A percentile compares a stretch with the other conserved stretches of the same genome.
Evolutionary conservation across 2,113 vertebrate species (phyloP).

Genomic region (Ciconia maguari): DNA sequence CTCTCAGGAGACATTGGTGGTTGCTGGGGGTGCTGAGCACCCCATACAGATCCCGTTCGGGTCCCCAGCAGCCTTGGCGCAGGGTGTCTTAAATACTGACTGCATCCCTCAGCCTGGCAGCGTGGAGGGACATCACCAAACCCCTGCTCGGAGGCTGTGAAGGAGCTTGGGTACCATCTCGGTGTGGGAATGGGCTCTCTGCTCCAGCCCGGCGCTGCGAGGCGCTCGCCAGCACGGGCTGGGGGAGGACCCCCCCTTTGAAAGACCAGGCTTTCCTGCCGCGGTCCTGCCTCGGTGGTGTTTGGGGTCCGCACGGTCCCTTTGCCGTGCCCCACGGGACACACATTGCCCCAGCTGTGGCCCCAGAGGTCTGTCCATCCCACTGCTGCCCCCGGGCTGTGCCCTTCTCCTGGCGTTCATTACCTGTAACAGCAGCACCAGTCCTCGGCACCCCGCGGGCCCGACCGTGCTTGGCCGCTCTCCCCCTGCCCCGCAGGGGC

Average conservation of each 20-base stretch:
- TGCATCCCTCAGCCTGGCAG: background rate
- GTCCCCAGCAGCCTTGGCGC: background rate
- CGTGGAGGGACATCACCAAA: rapidly evolving
- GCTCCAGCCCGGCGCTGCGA: background rate
- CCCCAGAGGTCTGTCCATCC: background rate
- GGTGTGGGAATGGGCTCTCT: background rate
- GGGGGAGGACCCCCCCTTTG: background rate
- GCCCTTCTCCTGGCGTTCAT: background rate
- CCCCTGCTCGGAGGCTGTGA: rapidly evolving
- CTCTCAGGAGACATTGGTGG: background rate
- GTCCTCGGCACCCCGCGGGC: rapidly evolving
- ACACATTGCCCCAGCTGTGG: rapidly evolving
- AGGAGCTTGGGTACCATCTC: background rate
- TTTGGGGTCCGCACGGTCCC: rapidly evolving
- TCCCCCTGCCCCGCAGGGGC: too few relatives aligned
- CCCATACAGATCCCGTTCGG: rapidly evolving
- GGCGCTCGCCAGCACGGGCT: rapidly evolving
- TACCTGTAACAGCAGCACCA: background rate
- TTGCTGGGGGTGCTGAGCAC: background rate
- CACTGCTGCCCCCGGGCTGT: background rate
- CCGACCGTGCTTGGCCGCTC: rapidly evolving
- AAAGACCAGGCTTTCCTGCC: background rate
- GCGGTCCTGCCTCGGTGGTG: rapidly evolving
- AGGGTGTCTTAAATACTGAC: background rate
- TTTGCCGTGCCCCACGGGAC: background rate